Evolutionary conservation across 1,140 invertebrate genomes (phyloP).

Genomic region (Microplitis mediator): DNA sequence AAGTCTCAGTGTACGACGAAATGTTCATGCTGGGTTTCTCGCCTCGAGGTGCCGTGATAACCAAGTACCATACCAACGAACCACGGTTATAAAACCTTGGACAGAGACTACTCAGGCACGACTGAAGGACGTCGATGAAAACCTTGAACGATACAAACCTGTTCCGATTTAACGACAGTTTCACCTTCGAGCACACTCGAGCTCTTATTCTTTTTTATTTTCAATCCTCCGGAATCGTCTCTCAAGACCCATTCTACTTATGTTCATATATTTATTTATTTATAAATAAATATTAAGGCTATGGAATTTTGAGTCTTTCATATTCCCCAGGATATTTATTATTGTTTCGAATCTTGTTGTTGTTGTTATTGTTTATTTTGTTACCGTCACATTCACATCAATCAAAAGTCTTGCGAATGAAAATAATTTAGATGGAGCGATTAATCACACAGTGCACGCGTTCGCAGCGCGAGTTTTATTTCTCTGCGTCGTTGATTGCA

Average conservation of each 20-base stretch:
- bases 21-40: slow-evolving; percentile 1
- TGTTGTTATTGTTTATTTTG: neutral
- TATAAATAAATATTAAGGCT: neutral
- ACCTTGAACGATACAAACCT: slow-evolving; percentile 27
- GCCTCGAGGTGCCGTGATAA: slow-evolving; percentile 20
- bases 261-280: neutral
- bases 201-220: neutral
- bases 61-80: neutral
- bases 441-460: neutral
- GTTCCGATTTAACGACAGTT: slow-evolving; percentile 26
- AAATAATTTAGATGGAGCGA: slow-evolving; percentile 5
- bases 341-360: too few species aligned
- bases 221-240: neutral
- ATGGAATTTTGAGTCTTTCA: neutral
- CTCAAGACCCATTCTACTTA: too few species aligned
- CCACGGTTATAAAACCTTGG: slow-evolving; percentile 17
- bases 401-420: neutral
- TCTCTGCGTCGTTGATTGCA: neutral
- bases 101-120: neutral
- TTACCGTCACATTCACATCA: slow-evolving; percentile 2
- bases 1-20: too few species aligned
- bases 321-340: neutral
- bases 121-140: slow-evolving; percentile 19
- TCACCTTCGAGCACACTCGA: slow-evolving; percentile 1
- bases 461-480: neutral